phyloP scores from a whole-genome alignment of 2,888 invertebrate genomes.

The Thysanoteuthis rhombus region DNA sequence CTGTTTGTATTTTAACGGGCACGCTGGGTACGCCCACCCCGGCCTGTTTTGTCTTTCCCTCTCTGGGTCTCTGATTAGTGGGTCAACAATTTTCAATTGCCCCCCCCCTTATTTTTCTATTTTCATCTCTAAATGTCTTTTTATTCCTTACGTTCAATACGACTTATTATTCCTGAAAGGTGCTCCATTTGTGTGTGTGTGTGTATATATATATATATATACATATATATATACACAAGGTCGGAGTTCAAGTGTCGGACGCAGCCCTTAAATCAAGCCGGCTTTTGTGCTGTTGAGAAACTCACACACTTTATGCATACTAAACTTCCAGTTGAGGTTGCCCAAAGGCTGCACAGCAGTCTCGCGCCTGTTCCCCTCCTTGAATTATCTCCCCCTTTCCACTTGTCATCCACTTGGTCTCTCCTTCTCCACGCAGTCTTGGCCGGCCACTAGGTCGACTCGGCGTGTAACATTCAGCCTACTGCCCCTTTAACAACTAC shows the following conservation, averaged over 20 bases:
- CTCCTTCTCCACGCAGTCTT: neutral
- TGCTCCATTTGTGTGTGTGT: neutral
- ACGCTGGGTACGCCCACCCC: too few relatives aligned
- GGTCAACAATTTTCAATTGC: too few relatives aligned
- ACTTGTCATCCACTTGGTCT: neutral
- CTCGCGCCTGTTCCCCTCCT: neutral
- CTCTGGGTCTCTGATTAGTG: too few relatives aligned
- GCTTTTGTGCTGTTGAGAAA: neutral
- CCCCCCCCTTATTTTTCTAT: fast-evolving
- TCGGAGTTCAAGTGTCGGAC: neutral
- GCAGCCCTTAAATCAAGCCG: neutral
- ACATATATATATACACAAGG: neutral
- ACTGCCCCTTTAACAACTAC: neutral
- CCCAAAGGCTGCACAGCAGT: neutral
- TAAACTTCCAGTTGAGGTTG: neutral
- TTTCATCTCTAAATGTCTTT: too few relatives aligned
- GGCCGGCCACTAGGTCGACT: neutral
- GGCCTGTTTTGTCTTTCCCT: too few relatives aligned
- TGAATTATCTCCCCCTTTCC: neutral
- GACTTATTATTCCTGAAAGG: neutral
- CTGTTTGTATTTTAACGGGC: too few relatives aligned
- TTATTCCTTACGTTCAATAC: neutral
- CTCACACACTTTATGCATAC: neutral
- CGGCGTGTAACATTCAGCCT: neutral
- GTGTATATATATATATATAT: neutral